Base-by-base conservation (phyloP, 2,113 vertebrate species). In the Petromus typicus region DNA sequence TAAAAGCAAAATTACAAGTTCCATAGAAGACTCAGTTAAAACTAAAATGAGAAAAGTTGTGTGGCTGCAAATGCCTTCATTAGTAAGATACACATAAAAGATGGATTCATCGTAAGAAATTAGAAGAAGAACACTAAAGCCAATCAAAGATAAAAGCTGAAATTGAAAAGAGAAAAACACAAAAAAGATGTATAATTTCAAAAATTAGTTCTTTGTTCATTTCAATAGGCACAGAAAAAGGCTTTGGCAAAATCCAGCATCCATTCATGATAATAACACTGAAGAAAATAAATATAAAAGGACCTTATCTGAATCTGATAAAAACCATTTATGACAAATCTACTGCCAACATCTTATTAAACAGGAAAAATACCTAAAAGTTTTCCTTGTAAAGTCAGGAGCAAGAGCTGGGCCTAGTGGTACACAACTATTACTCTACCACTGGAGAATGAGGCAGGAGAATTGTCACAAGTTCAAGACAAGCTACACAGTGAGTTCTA, bases 1-100 rank as follows among this genome's bases (percentile, higher is more conserved):
- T 75, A 85, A 95, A 66, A 75, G 34, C 66, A 93, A 95, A 93
- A 85, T 67, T 91, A 57, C 7, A 88, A 87, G 63, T 78, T 93
- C 10, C 27, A 85, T 23, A 80, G 78, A 88, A 95, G 40, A 22
- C 22, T 64, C 88, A 84, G 8, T 43, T 59, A 88, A 86, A 93
- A 93, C 34, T 84, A 91, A 91, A 87, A 90, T 78, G 76, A 86
- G 57, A 88, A 93, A 96, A 90, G 37, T 87, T 71, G 11, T 37
- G 3, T 51, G 61, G 22, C 59, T 13, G 86, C 56, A 82, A 76
- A 86, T 76, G 48, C 12, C 25, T 89, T 94, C 20, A 40, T 81
- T 93, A 57, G 73, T 82, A 88, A 71, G 43, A 90, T 30, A 54
- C 37, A 67, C n/a, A 81, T 61, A 64, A 89, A 91, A 91, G 63